phyloP scores from a whole-genome alignment of 2,113 vertebrate species.

The Lasiurus borealis region DNA sequence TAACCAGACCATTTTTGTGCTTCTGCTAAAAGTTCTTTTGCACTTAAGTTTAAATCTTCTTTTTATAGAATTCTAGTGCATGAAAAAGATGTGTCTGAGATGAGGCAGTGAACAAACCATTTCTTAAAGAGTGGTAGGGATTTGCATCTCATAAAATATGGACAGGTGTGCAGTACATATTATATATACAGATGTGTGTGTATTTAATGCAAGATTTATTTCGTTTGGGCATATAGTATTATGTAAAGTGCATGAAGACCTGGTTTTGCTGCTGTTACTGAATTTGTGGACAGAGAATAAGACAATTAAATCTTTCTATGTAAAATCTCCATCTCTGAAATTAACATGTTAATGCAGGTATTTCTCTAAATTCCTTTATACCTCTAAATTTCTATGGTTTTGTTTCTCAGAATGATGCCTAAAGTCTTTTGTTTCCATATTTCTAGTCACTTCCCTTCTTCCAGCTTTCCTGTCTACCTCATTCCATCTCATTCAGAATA shows the following conservation, averaged over 20 bases:
- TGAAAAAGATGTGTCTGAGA: not conserved
- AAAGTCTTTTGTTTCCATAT: not conserved
- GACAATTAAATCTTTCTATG: not conserved
- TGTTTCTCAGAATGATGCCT: not conserved
- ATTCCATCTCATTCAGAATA: not conserved
- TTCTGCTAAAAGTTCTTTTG: not conserved
- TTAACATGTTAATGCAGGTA: not conserved
- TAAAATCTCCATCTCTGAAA: conserved; percentile 20
- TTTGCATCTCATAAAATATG: not conserved
- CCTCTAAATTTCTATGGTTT: not conserved
- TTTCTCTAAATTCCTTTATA: not conserved
- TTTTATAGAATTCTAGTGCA: not conserved
- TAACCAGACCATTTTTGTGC: not conserved
- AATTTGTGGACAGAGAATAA: not conserved
- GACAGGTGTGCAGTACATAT: not conserved
- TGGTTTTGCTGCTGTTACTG: not conserved
- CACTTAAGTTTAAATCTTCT: not conserved
- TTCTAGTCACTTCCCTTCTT: not conserved
- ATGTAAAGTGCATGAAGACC: not conserved
- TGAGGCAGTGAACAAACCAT: not conserved
- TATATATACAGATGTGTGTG: not conserved
- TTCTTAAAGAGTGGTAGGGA: not conserved
- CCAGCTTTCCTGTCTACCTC: not conserved
- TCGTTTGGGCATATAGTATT: not conserved
- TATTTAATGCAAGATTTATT: not conserved